phyloP scores from a whole-genome alignment of 2,888 invertebrate species.

The Melanophora roralis region DNA sequence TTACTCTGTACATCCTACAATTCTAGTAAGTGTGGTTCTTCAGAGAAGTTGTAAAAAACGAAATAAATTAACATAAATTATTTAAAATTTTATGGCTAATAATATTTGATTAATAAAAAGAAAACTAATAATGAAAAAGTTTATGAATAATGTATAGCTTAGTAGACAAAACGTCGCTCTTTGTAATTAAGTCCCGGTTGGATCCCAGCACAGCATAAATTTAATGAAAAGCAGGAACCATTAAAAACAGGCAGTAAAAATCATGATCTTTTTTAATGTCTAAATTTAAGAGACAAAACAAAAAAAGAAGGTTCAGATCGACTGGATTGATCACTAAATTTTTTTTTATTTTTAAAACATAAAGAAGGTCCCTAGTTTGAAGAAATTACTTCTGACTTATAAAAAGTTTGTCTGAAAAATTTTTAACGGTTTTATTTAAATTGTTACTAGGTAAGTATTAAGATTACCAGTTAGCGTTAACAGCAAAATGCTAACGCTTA shows the following conservation, averaged over 20 bases:
- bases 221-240: no score
- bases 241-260: background rate
- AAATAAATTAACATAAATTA: conserved; percentile 30
- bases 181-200: conserved; percentile 1
- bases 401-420: no score
- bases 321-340: no score
- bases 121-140: conserved; percentile 6
- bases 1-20: no score
- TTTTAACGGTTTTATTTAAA: no score
- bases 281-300: background rate
- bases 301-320: no score
- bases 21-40: background rate
- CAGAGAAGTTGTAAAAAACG: background rate
- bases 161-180: conserved; percentile 53
- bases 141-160: conserved; percentile 51
- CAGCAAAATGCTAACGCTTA: no score
- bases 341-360: no score
- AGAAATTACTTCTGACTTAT: no score
- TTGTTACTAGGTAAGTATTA: no score
- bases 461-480: no score
- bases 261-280: background rate
- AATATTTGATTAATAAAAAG: background rate
- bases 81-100: conserved; percentile 5
- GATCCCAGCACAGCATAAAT: background rate
- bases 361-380: no score